These are phyloP conservation scores for Orgyia antiqua DNA, from an alignment of 2,888 invertebrate species.

Conservation along the genomic window DNA sequence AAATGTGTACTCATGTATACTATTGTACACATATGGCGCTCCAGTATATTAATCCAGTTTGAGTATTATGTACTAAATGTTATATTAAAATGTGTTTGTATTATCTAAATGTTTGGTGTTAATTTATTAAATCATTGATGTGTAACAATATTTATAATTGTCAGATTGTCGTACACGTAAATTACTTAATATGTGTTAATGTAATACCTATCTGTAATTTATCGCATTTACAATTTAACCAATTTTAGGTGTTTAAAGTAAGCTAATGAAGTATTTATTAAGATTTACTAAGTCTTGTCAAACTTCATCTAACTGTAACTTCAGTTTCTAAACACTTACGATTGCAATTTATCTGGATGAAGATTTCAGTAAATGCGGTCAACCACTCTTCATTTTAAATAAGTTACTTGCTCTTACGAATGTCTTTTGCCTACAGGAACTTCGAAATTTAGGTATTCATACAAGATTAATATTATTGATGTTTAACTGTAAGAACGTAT, in stretches of 20 bases:
- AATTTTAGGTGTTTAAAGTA: slow-evolving; percentile 12
- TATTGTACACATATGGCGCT: too few species aligned
- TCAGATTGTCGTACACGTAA: slow-evolving; percentile 6
- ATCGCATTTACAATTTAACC: slow-evolving; percentile 4
- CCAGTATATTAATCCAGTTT: slow-evolving; percentile 25
- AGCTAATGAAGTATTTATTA: slow-evolving; percentile 4
- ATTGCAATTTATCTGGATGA: neutral
- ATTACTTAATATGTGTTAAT: slow-evolving; percentile 9
- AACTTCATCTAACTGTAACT: slow-evolving; percentile 2
- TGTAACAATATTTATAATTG: slow-evolving; percentile 8
- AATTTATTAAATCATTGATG: slow-evolving; percentile 15
- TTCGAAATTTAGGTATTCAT: too few species aligned
- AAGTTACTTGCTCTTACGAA: too few species aligned
- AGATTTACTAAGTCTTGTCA: slow-evolving; percentile 3
- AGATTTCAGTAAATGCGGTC: too few species aligned
- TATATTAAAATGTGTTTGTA: slow-evolving; percentile 1
- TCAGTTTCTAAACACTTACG: neutral
- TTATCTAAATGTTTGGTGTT: slow-evolving; percentile 32
- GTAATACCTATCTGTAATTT: slow-evolving; percentile 7
- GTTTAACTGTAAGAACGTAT: too few species aligned
- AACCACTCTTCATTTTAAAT: too few species aligned
- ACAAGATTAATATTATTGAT: too few species aligned
- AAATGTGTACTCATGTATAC: too few species aligned
- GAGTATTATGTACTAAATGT: neutral
- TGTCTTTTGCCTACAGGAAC: too few species aligned